phyloP scores from a whole-genome alignment of 2,113 vertebrate genomes.

The Pelodiscus sinensis region DNA sequence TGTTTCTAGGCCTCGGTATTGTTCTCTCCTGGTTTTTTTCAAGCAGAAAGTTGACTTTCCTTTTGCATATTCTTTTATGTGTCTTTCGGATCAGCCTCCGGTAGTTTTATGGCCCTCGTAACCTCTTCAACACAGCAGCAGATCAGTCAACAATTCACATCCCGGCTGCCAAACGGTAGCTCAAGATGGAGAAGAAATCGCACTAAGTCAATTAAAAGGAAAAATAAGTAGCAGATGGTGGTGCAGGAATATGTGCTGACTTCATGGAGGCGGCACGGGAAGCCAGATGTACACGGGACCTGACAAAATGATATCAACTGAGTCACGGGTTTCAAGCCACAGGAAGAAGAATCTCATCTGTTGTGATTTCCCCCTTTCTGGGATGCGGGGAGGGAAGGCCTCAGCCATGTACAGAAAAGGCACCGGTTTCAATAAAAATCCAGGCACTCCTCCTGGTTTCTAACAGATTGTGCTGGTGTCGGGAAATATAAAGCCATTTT shows the following conservation, averaged over 20 bases:
- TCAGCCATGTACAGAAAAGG: neutral
- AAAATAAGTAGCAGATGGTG: neutral
- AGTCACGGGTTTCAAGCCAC: neutral
- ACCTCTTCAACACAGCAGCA: neutral
- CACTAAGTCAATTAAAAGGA: neutral
- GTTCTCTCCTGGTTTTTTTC: neutral
- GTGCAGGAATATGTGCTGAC: neutral
- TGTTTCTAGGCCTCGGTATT: neutral
- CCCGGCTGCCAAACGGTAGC: neutral
- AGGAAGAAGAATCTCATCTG: neutral
- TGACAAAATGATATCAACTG: fast-evolving
- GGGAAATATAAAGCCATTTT: neutral
- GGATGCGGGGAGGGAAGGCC: neutral
- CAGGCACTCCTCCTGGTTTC: neutral
- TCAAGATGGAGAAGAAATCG: neutral
- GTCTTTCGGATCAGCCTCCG: neutral
- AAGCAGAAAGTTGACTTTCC: neutral
- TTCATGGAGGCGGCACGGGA: neutral
- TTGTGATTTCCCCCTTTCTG: neutral
- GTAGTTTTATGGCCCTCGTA: neutral
- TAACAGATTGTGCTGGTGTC: neutral
- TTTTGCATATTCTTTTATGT: neutral
- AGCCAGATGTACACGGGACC: neutral
- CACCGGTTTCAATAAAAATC: neutral
- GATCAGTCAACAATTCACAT: constrained; percentile 11